Evolutionary conservation across 1,140 invertebrate genomes (phyloP).

Genomic region (Hycleus phaleratus): DNA sequence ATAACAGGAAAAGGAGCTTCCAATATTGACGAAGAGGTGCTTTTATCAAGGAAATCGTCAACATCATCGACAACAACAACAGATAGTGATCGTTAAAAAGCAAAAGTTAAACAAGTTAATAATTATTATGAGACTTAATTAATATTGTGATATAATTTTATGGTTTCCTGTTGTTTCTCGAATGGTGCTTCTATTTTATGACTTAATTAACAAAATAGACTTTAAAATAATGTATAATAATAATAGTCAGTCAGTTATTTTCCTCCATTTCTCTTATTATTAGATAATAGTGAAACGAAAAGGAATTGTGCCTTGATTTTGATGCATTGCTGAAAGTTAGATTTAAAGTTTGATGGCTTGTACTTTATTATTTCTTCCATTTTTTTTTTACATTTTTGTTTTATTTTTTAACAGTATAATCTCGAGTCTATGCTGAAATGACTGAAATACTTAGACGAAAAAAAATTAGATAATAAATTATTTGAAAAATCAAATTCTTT

Average conservation of each 20-base stretch:
- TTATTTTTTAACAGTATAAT: background rate
- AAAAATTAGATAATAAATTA: background rate
- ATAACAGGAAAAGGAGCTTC: conserved; percentile 6
- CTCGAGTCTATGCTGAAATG: conserved; percentile 20
- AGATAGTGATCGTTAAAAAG: too few relatives aligned
- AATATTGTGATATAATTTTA: conserved; percentile 14
- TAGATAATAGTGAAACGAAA: background rate
- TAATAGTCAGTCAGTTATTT: background rate
- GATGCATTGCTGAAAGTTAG: background rate
- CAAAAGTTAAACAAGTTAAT: background rate
- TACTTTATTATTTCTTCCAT: background rate
- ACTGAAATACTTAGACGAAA: conserved; percentile 7
- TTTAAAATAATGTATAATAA: too few relatives aligned
- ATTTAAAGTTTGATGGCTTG: background rate
- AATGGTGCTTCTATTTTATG: conserved; percentile 7
- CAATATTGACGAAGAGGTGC: background rate
- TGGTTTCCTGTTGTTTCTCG: conserved; percentile 1
- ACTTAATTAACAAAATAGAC: background rate
- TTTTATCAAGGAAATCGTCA: background rate
- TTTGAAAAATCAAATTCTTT: background rate
- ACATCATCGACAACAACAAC: too few relatives aligned
- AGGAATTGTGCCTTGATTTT: background rate
- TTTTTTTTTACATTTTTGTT: background rate
- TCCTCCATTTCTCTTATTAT: background rate
- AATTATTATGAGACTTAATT: background rate